Evolutionary conservation across 2,797 vertebrate genomes (phyloP).

Genomic region (Columba guinea): DNA sequence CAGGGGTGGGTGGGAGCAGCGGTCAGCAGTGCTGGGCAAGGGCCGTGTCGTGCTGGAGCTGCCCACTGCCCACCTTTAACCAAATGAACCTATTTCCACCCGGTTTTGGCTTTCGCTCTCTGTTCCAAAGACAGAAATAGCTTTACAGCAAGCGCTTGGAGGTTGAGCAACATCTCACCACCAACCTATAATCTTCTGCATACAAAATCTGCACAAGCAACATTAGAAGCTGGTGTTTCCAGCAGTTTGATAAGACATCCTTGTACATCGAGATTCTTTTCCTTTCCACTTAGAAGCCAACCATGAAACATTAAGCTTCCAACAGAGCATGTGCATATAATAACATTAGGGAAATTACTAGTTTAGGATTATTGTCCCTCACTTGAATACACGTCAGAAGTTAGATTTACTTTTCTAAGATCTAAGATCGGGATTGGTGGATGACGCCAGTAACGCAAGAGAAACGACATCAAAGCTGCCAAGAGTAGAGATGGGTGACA

Average conservation of each 20-base stretch:
- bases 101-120: background rate
- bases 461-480: background rate
- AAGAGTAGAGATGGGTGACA: background rate
- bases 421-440: background rate
- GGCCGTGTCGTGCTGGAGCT: background rate
- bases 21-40: background rate
- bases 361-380: background rate
- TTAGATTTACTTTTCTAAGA: background rate
- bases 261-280: background rate
- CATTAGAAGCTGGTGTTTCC: background rate
- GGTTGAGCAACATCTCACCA: background rate
- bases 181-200: background rate
- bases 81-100: background rate
- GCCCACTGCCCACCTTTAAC: background rate
- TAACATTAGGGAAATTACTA: background rate
- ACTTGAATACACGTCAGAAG: background rate
- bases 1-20: background rate
- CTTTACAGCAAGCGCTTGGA: background rate
- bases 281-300: background rate
- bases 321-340: background rate
- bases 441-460: background rate
- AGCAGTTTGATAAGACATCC: background rate
- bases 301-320: background rate
- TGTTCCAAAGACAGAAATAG: background rate
- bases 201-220: background rate